Evolutionary conservation across 2,888 invertebrate genomes (phyloP).

Genomic region (Balanococcus diminutus): DNA sequence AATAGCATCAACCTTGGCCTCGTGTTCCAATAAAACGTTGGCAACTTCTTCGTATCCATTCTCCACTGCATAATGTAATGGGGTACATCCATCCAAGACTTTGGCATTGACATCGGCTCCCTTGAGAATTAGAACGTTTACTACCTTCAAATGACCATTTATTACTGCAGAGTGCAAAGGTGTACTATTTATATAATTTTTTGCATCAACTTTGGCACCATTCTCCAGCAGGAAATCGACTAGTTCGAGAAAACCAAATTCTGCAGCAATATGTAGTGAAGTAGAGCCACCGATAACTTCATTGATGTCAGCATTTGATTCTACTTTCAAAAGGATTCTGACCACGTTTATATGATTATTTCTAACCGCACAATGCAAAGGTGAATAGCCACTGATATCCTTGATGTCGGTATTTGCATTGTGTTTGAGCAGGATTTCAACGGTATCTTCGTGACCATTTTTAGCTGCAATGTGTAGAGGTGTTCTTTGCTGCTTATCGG

Average conservation of each 20-base stretch:
- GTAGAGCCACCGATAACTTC: neutral
- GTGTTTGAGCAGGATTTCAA: neutral
- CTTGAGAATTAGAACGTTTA: neutral
- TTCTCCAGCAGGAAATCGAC: neutral
- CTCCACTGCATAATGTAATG: neutral
- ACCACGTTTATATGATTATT: neutral
- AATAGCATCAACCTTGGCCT: neutral
- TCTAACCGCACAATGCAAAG: neutral
- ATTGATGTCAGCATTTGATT: neutral
- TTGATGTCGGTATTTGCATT: neutral
- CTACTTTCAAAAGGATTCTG: neutral
- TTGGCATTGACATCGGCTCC: neutral
- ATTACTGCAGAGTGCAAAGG: neutral
- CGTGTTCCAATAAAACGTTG: neutral
- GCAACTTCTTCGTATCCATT: neutral
- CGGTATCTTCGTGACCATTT: neutral
- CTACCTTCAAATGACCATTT: neutral
- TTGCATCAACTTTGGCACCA: neutral
- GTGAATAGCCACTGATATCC: neutral
- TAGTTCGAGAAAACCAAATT: neutral
- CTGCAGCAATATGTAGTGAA: neutral
- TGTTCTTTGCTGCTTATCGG: neutral
- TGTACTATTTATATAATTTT: neutral
- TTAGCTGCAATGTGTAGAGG: neutral
- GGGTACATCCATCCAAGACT: neutral